phyloP scores from a whole-genome alignment of 2,113 vertebrate genomes.

The Pao palembangensis region DNA sequence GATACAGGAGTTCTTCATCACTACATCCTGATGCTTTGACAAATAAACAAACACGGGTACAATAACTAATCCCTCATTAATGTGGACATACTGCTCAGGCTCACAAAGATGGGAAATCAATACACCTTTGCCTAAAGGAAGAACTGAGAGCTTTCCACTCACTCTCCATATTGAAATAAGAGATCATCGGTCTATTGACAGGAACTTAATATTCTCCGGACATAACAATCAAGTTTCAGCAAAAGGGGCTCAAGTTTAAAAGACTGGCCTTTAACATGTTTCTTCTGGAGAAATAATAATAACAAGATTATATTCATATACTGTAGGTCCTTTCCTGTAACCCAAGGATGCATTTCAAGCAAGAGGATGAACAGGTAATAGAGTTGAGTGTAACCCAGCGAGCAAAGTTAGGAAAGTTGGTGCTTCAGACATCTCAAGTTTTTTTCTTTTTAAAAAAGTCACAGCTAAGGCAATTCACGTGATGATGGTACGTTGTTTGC shows the following conservation, averaged over 20 bases:
- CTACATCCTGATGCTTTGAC: slow-evolving; percentile 36
- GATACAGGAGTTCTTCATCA: slow-evolving; percentile 14
- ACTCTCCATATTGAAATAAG: slow-evolving; percentile 27
- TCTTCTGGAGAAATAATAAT: background rate
- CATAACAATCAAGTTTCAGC: slow-evolving; percentile 9
- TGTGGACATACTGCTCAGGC: slow-evolving; percentile 27
- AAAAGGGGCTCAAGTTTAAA: background rate
- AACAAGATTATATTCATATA: too few relatives aligned
- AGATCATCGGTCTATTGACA: slow-evolving; percentile 25
- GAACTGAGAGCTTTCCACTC: slow-evolving; percentile 38
- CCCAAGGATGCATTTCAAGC: too few relatives aligned
- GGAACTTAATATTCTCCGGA: slow-evolving; percentile 4
- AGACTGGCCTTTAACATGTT: slow-evolving; percentile 8
- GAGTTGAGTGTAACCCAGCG: too few relatives aligned
- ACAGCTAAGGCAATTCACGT: slow-evolving; percentile 35
- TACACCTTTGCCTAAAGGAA: slow-evolving; percentile 42
- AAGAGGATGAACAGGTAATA: too few relatives aligned
- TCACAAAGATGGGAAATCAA: slow-evolving; percentile 55
- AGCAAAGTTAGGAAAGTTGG: too few relatives aligned
- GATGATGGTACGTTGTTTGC: slow-evolving; percentile 15
- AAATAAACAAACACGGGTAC: slow-evolving; percentile 35
- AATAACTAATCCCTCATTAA: slow-evolving; percentile 60
- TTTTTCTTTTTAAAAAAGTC: background rate
- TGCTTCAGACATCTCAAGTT: too few relatives aligned
- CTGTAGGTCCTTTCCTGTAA: too few relatives aligned